Base-by-base conservation (phyloP, 2,888 invertebrate genomes). In the Drosophila meridionalis region DNA sequence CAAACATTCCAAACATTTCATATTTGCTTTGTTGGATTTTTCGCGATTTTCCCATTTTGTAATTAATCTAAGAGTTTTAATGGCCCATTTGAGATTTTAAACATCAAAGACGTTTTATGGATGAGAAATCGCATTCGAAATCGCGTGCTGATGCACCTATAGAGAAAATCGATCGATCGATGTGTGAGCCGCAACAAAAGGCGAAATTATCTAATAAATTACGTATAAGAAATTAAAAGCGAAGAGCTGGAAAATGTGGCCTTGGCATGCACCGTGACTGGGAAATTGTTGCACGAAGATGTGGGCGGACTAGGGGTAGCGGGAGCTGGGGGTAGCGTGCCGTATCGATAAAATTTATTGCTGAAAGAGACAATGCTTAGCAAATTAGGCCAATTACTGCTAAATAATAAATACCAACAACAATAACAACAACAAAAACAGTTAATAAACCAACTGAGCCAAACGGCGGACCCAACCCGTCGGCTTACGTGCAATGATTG, bases 321-420 rank as follows among this genome's bases (percentile, higher is more conserved):
- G 7, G 7, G 14, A 14, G 14, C 52, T 34, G n/a, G 32, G 1
- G 14, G 2, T 3, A 28, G 47, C 2, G 48, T 11, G 59, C 3
- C 11, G 47, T 66, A 82, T 72, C 71, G 71, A 75, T 73, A 65
- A 65, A 83, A 61, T 69, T 53, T 7, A 34, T 67, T 48, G 53
- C 52, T 45, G 30, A 55, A 60, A 64, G 78, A 76, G 80, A 85
- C 86, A 82, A 76, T 72, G 70, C 66, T 70, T 62, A 58, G 69
- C 74, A 76, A 87, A 87, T 86, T 87, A 85, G 78, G 67, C 78
- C 90, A 89, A 86, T 86, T 86, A 87, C 74, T 67, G 59, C 55
- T 85, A 73, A 89, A 89, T 85, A 87, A 86, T 87, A 74, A 82
- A 87, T 74, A 56, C 55, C 60, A 67, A 73, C 42, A 62, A 66